A percentile compares a stretch with the other conserved stretches of the same genome.
Conservation (phyloP, 2,888 invertebrate species). For the Eupithecia subfuscata region DNA sequence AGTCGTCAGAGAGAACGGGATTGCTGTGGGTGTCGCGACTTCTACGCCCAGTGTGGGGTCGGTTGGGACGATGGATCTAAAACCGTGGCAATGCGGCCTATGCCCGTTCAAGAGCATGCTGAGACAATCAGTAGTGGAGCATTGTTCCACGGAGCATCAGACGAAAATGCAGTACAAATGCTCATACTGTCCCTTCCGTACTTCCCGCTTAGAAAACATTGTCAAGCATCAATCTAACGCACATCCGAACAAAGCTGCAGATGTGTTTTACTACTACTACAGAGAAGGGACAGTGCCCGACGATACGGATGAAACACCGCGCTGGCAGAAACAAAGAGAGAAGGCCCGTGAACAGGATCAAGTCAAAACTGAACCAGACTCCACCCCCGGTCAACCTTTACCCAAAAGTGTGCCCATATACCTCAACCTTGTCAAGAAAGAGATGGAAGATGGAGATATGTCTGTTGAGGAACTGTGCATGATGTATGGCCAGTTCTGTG, state of each 20-base stretch:
- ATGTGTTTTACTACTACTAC: slow-evolving; percentile 82
- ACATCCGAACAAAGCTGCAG: slow-evolving; percentile 76
- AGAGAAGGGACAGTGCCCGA: slow-evolving; percentile 69
- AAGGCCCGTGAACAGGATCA: slow-evolving; percentile 47
- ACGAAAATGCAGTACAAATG: slow-evolving; percentile 89
- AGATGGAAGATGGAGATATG: slow-evolving; percentile 51
- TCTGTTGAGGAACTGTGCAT: slow-evolving; percentile 63
- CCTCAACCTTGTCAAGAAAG: slow-evolving; percentile 71
- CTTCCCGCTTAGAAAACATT: slow-evolving; percentile 82
- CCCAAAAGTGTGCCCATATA: slow-evolving; percentile 49
- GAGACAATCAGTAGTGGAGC: slow-evolving; percentile 84
- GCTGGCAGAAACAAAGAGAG: slow-evolving; percentile 70
- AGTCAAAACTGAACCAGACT: slow-evolving; percentile 60
- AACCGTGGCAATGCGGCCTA: slow-evolving; percentile 88
- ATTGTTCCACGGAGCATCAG: slow-evolving; percentile 85
- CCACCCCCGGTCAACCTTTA: slow-evolving; percentile 13
- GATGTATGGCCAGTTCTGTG: slow-evolving; percentile 69
- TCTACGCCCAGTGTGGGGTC: slow-evolving; percentile 40
- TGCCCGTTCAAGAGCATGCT: slow-evolving; percentile 86
- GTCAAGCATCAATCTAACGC: slow-evolving; percentile 84
- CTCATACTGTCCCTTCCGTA: slow-evolving; percentile 85
- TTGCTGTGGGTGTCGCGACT: slow-evolving; percentile 13
- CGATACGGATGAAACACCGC: slow-evolving; percentile 62
- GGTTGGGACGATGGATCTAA: slow-evolving; percentile 76
- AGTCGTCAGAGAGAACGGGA: slow-evolving; percentile 66